A percentile compares a stretch with the other conserved stretches of the same genome.
Evolutionary conservation across 2,888 invertebrate species (phyloP).

Genomic region (Leucophenga maculata): DNA sequence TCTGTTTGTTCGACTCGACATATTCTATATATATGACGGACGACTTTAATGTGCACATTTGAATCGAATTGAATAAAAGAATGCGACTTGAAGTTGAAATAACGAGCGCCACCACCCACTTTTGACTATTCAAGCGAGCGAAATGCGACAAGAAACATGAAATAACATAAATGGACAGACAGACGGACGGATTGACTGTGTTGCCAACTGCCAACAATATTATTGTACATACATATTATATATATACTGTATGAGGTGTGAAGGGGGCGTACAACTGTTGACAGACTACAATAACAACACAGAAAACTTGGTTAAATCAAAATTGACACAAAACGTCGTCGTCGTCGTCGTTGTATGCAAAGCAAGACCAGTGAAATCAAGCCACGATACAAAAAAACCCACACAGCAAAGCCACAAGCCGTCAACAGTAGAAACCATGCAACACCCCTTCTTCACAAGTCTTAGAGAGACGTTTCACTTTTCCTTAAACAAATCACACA

Average conservation of each 20-base stretch:
- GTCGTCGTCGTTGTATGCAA: constrained; percentile 45
- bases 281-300: constrained; percentile 42
- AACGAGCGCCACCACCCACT: constrained; percentile 57
- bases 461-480: too few relatives aligned
- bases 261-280: constrained; percentile 48
- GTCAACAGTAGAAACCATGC: constrained; percentile 35
- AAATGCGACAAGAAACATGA: not conserved
- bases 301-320: constrained; percentile 58
- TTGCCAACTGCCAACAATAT: constrained; percentile 30
- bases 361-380: constrained; percentile 28
- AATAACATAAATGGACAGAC: not conserved
- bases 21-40: too few relatives aligned
- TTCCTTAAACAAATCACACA: not conserved
- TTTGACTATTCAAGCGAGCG: constrained; percentile 32
- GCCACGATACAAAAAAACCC: constrained; percentile 39
- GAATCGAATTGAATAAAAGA: constrained; percentile 7
- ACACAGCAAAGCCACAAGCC: constrained; percentile 31
- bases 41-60: constrained; percentile 2
- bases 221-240: constrained; percentile 40
- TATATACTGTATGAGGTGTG: too few relatives aligned
- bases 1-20: constrained; percentile 30
- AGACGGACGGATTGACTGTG: not conserved
- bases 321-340: constrained; percentile 50
- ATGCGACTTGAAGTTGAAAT: not conserved
- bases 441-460: constrained; percentile 50